A percentile compares a stretch with the other conserved stretches of the same genome.
Evolutionary conservation across 2,113 vertebrate species (phyloP).

Genomic region (Hemicordylus capensis): DNA sequence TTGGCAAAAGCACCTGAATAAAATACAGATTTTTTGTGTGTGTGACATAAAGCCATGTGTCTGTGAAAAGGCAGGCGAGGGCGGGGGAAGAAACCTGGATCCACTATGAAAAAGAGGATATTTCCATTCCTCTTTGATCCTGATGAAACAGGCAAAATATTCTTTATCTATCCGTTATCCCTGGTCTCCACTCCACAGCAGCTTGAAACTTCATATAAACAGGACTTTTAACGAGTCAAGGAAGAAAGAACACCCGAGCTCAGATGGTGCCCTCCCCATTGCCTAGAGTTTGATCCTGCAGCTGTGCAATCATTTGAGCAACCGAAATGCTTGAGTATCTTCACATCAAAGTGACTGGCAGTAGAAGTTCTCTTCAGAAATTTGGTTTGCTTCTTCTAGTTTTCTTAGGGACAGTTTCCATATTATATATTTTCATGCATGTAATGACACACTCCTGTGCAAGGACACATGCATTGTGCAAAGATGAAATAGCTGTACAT

Average conservation of each 20-base stretch:
- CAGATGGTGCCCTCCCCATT: background rate
- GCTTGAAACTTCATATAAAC: constrained; percentile 25
- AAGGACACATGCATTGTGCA: background rate
- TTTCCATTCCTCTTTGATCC: constrained; percentile 44
- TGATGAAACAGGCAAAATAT: constrained; percentile 40
- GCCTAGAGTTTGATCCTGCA: accelerated
- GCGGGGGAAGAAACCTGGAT: background rate
- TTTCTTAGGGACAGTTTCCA: background rate
- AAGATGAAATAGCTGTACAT: background rate
- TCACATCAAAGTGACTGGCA: accelerated
- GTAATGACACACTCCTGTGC: background rate
- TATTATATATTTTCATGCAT: background rate
- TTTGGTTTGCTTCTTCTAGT: background rate
- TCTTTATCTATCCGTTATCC: constrained; percentile 47
- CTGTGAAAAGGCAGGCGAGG: background rate
- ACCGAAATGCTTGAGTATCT: accelerated
- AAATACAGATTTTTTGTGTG: constrained; percentile 13
- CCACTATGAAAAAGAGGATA: background rate
- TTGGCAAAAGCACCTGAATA: constrained; percentile 43
- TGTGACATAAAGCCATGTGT: constrained; percentile 22
- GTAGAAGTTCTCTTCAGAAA: accelerated
- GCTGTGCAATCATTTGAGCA: background rate
- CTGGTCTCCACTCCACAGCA: background rate
- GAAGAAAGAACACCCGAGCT: constrained; percentile 20
- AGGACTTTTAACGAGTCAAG: constrained; percentile 22